Evolutionary conservation across 2,888 invertebrate genomes (phyloP), one percentile per base, ranked within the genome.

Genomic region (Labia minor): DNA sequence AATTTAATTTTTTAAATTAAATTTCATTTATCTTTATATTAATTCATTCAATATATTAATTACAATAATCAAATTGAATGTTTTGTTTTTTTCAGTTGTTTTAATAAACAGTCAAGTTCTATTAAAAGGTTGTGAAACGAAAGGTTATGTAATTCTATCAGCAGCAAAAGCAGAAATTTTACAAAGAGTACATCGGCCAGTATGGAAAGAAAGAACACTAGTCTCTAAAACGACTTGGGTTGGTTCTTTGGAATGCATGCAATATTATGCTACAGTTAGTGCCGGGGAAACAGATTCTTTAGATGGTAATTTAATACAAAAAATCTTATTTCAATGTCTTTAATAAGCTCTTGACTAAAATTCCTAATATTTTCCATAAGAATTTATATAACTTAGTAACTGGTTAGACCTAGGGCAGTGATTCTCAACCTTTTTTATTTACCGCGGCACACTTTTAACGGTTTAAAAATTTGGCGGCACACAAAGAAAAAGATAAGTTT

Each of bases 201-300:
- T 92, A 0, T 95, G 94, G 94, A 86, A 87, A 67, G 88, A 91
- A 73, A 81, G 90, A 65, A 90, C 91, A 10, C 80, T 94, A 1
- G 89, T 95, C n/a, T 87, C 91, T 26, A 98, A 98, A 79, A 90
- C 91, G 0, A 95, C 97, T 0, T 98, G 98, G 96, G 88, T 91
- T 70, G 97, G 97, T 19, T 87, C 91, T 66, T 81, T 99, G 11
- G 92, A 93, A 75, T 95, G 97, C 78, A 95, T 99, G 95, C 98
- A 98, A 84, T 99, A 99, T 81, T 99, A 98, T 81, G 98, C 98
- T 11, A 99, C 99, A 8, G 95, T 98, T 64, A 90, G 90, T 76
- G 92, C 91, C 1, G 85, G 85, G 33, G 86, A 87, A 74, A 83
- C 84, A 69, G 88, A 88, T 73, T 84, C 85, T 37, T 79, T 86